Evolutionary conservation across 2,888 invertebrate genomes (phyloP), one percentile per base, ranked within the genome.

Genomic region (Unio pictorum): DNA sequence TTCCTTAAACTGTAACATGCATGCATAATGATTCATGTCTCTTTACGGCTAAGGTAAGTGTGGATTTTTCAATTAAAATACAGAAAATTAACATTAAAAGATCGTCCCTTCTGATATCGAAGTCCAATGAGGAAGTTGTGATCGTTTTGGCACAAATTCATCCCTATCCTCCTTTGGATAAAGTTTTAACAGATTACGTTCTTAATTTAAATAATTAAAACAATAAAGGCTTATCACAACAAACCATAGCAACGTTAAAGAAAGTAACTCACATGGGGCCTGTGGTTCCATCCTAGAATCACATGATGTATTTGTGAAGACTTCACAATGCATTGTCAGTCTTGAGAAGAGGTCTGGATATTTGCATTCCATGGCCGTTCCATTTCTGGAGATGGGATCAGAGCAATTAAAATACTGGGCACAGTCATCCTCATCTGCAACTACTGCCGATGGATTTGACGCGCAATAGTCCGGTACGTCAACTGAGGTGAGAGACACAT

Each of bases 371-470:
- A 57, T 55, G 56, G 56, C 30, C 17, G 72, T 63, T 57, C 72
- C 75, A 75, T 28, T 55, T 15, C 66, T 30, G 3, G 67, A 15
- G 15, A 57, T 66, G 4, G 71, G 57, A 3, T 61, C 55, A 30
- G 75, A 61, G 65, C 80, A 80, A 67, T 80, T 75, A 54, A 75
- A 72, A 30, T 60, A 78, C 57, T 76, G 72, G 8, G 78, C 74
- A 64, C 80, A 80, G 66, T 80, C 75, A 58, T 74, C 71, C 17
- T 64, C 65, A 61, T 72, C 72, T 18, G 73, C 72, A n/a, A 80
- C 23, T 8, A 80, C 55, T 23, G 66, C 72, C 18, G 71, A 58
- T 18, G 80, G 80, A 28, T 80, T 73, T 54, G 73, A 71, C 30
- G 68, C 61, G 63, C 80, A 80, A 58, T 73, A 80, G 54, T 71